Evolutionary conservation across 1,140 invertebrate species (phyloP).

Genomic region (Caenorhabditis inopinata): DNA sequence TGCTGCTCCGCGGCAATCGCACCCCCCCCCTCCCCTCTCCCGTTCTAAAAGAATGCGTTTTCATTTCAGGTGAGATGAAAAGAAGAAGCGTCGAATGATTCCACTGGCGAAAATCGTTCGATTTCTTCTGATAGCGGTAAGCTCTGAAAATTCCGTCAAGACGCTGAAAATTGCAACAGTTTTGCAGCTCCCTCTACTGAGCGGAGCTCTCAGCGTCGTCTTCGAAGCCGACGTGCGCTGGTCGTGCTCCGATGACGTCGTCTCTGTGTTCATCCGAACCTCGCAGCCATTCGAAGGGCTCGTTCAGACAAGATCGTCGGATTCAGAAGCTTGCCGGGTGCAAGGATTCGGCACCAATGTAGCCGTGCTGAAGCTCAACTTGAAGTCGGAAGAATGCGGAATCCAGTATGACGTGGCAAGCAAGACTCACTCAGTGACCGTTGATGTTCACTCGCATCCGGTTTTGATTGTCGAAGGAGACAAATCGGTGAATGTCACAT

Average conservation of each 20-base stretch:
- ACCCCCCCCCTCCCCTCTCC: not conserved
- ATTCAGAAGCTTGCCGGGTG: not conserved
- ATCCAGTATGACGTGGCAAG: not conserved
- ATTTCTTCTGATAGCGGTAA: not conserved
- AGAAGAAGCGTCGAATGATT: slow-evolving; percentile 32
- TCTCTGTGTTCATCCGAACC: slow-evolving; percentile 34
- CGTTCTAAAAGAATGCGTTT: not conserved
- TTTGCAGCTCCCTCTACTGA: not conserved
- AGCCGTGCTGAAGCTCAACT: slow-evolving; percentile 9
- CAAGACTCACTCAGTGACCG: not conserved
- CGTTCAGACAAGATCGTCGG: not conserved
- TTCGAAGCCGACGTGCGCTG: slow-evolving; percentile 18
- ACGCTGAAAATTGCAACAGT: too few species aligned
- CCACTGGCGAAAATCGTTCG: slow-evolving; percentile 14
- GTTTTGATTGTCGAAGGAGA: slow-evolving; percentile 36
- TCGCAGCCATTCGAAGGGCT: slow-evolving; percentile 15
- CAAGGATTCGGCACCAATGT: slow-evolving; percentile 36
- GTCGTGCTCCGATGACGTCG: slow-evolving; percentile 18
- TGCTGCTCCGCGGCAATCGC: not conserved
- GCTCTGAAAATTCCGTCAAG: not conserved
- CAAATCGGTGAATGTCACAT: slow-evolving; percentile 35
- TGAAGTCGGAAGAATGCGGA: slow-evolving; percentile 18
- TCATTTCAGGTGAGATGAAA: slow-evolving; percentile 23
- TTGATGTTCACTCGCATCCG: slow-evolving; percentile 35
- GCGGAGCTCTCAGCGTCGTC: not conserved